These are phyloP conservation scores for Podabrus alpinus DNA, from an alignment of 2,888 invertebrate genomes.

Conservation along the genomic window DNA sequence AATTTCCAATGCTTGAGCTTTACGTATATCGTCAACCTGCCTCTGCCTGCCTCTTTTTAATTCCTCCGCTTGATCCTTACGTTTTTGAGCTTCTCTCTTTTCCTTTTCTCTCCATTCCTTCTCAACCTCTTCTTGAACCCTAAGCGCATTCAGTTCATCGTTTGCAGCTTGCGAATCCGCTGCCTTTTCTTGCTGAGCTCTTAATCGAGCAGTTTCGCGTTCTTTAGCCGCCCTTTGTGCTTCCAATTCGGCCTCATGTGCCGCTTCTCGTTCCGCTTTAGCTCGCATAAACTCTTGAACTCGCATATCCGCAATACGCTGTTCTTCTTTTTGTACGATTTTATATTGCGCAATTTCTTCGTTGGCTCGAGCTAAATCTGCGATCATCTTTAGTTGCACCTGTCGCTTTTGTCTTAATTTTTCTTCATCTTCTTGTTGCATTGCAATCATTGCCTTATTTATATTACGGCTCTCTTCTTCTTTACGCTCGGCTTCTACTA, in stretches of 20 bases:
- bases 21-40: conserved; percentile 60
- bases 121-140: conserved; percentile 66
- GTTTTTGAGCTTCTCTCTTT: conserved; percentile 63
- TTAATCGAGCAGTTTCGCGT: conserved; percentile 60
- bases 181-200: conserved; percentile 60
- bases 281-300: conserved; percentile 65
- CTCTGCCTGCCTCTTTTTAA: conserved; percentile 56
- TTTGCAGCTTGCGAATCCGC: conserved; percentile 56
- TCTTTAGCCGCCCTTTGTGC: conserved; percentile 65
- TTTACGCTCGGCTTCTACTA: conserved; percentile 68
- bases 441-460: conserved; percentile 66
- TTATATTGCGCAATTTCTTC: conserved; percentile 65
- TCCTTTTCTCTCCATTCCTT: conserved; percentile 71
- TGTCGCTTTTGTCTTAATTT: conserved; percentile 62
- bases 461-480: conserved; percentile 69
- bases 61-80: conserved; percentile 58
- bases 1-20: conserved; percentile 68
- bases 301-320: conserved; percentile 66
- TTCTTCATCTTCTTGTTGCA: conserved; percentile 67
- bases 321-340: conserved; percentile 67
- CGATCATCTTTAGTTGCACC: conserved; percentile 60
- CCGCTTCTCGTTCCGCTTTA: conserved; percentile 65
- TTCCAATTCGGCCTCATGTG: conserved; percentile 59
- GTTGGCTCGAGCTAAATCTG: conserved; percentile 65
- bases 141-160: conserved; percentile 59